phyloP scores from a whole-genome alignment of 2,797 vertebrate genomes.

The Tenualosa ilisha region DNA sequence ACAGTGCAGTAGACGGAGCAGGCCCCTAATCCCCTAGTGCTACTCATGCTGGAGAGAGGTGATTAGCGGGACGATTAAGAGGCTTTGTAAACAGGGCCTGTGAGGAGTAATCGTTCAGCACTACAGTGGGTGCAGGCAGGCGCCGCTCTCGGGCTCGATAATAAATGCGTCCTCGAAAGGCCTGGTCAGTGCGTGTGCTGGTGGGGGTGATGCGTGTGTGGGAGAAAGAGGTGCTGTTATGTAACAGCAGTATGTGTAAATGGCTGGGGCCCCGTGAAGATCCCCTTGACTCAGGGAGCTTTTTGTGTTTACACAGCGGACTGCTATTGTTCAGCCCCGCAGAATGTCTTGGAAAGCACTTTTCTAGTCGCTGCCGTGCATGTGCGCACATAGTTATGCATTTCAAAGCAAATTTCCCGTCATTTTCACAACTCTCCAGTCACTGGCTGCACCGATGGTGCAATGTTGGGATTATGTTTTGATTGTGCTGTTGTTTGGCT shows the following conservation, averaged over 20 bases:
- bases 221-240: not conserved
- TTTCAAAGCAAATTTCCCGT: not conserved
- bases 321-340: not conserved
- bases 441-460: not conserved
- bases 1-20: not conserved
- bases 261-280: not conserved
- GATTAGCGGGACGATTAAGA: slow-evolving; percentile 14
- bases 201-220: not conserved
- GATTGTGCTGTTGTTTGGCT: not conserved
- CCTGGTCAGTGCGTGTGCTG: not conserved
- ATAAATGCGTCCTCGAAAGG: not conserved
- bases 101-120: slow-evolving; percentile 13
- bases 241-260: not conserved
- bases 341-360: not conserved
- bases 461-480: not conserved
- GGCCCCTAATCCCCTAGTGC: not conserved
- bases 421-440: not conserved
- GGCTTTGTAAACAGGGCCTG: slow-evolving; percentile 13
- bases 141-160: not conserved
- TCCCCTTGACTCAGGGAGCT: not conserved
- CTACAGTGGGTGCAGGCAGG: not conserved
- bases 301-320: not conserved
- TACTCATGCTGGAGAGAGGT: slow-evolving; percentile 5
- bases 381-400: not conserved
- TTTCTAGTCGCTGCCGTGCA: not conserved